These are phyloP conservation scores for Beroe forskalii DNA, from an alignment of 37 sponge, comb jelly and placozoan species.

Conservation along the genomic window DNA sequence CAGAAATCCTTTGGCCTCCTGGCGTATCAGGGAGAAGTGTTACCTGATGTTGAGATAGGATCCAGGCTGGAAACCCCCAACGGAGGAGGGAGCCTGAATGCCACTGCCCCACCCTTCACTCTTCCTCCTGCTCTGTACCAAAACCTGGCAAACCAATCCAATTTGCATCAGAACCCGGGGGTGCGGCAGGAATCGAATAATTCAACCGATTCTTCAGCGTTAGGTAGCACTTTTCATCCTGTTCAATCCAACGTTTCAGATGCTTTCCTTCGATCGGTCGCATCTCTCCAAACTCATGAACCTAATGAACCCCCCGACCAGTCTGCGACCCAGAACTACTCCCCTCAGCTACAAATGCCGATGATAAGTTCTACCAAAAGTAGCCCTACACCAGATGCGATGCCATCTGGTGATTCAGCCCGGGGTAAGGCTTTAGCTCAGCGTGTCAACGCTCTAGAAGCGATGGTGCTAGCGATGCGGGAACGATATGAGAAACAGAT, in stretches of 20 bases:
- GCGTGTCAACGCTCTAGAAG: background rate
- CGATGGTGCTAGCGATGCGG: background rate
- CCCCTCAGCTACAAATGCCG: background rate
- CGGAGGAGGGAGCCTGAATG: background rate
- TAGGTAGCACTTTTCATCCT: no score
- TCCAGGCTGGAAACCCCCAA: background rate
- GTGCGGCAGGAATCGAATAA: background rate
- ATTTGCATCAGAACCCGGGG: background rate
- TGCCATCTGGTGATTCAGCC: background rate
- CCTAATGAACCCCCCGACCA: background rate
- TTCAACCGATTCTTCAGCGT: background rate
- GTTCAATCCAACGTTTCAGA: no score
- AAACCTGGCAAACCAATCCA: no score
- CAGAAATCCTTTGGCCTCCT: background rate
- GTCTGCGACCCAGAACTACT: background rate
- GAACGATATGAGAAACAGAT: conserved; percentile 1
- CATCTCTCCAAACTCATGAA: background rate
- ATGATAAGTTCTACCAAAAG: background rate
- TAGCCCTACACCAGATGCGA: background rate
- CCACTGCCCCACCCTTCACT: background rate
- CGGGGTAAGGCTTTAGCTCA: background rate
- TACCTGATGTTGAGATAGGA: background rate
- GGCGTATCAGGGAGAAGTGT: background rate
- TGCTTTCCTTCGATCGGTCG: background rate
- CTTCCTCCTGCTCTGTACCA: background rate